Percentiles rank a stretch among this genome's conserved stretches.
phyloP scores from a whole-genome alignment of 2,797 vertebrate species.

The Pantherophis alleghaniensis region DNA sequence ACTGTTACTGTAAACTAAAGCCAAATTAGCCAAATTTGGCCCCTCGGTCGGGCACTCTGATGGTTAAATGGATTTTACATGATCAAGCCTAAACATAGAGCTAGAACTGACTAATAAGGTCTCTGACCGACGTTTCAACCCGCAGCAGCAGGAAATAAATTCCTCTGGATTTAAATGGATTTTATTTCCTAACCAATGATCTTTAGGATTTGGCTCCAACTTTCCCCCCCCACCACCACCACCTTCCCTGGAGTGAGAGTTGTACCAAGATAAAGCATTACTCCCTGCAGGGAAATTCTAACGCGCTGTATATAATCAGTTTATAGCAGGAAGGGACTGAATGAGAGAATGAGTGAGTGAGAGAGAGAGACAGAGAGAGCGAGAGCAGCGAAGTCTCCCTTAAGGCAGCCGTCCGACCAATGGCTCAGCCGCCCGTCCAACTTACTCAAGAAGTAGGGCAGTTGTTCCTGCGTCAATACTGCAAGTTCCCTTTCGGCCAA shows the following conservation, averaged over 20 bases:
- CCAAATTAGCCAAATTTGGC: not conserved
- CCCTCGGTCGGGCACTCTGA: not conserved
- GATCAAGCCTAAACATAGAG: not conserved
- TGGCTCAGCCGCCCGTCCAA: constrained; percentile 2
- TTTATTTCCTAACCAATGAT: not conserved
- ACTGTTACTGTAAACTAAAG: not conserved
- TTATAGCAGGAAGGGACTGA: not conserved
- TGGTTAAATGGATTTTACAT: not conserved
- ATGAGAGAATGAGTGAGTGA: too few relatives aligned
- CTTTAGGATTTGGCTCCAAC: not conserved
- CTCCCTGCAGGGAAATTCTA: not conserved
- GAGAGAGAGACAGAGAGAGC: too few relatives aligned
- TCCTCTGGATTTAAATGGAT: not conserved
- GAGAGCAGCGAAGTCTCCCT: not conserved
- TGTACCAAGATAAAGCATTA: not conserved
- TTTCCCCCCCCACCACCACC: fast-evolving
- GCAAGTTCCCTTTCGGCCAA: constrained; percentile 10
- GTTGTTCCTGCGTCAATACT: constrained; percentile 24
- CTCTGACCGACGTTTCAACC: not conserved
- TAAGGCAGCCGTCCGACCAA: not conserved
- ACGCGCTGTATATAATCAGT: not conserved
- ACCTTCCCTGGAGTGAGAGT: not conserved
- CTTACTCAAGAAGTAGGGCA: constrained; percentile 55
- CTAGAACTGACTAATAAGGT: not conserved
- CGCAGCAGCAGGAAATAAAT: not conserved